Conservation (phyloP, 2,113 vertebrate species). For the Prolemur simus region DNA sequence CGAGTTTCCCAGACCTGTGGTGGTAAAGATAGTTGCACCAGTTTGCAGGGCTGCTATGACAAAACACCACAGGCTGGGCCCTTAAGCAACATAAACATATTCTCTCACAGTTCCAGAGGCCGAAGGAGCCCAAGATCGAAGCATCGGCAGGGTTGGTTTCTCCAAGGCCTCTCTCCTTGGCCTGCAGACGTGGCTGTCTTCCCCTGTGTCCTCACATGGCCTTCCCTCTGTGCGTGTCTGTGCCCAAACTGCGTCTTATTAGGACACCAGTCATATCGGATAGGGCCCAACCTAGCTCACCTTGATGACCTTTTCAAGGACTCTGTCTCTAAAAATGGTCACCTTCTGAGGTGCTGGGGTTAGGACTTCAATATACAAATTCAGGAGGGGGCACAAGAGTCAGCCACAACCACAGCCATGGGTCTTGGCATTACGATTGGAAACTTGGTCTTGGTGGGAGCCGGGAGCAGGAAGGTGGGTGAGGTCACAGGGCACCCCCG, state of each 20-base stretch:
- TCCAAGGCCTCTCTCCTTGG: not conserved
- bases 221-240: not conserved
- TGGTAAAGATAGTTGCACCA: fast-evolving
- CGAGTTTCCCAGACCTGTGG: not conserved
- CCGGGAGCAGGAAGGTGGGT: not conserved
- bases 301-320: not conserved
- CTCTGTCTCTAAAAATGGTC: not conserved
- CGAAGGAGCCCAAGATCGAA: not conserved
- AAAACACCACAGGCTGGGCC: fast-evolving
- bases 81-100: not conserved
- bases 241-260: not conserved
- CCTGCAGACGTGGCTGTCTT: not conserved
- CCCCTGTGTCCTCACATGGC: too few relatives aligned
- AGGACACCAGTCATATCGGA: not conserved
- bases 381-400: not conserved
- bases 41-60: fast-evolving
- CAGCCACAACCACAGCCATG: fast-evolving
- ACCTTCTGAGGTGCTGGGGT: not conserved
- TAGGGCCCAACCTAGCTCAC: not conserved
- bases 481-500: not conserved
- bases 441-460: not conserved
- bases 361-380: not conserved
- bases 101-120: not conserved
- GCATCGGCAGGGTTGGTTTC: fast-evolving
- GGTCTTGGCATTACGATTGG: not conserved